Conservation (phyloP, 1,140 invertebrate species). For the Sinonovacula constricta region DNA sequence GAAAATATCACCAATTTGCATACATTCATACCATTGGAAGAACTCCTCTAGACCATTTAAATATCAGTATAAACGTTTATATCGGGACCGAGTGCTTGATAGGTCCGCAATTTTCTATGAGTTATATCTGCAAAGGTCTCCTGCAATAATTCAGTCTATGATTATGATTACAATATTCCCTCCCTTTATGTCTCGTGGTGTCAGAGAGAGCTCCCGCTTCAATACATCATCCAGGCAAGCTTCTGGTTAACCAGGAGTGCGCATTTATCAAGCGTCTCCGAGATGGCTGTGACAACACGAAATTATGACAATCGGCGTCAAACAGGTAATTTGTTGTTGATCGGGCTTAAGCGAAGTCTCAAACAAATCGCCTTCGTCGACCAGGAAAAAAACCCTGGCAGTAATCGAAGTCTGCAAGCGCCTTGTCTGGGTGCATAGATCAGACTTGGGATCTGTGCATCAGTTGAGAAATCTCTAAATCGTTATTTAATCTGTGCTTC, state of each 20-base stretch:
- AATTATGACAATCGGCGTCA: slow-evolving; percentile 50
- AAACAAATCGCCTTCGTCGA: no score
- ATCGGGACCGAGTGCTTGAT: slow-evolving; percentile 17
- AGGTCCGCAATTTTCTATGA: slow-evolving; percentile 41
- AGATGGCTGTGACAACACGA: slow-evolving; percentile 36
- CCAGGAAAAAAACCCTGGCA: no score
- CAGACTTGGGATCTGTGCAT: no score
- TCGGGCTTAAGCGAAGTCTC: no score
- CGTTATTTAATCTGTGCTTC: no score
- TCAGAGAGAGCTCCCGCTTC: slow-evolving; percentile 30
- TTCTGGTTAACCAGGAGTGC: slow-evolving; percentile 28
- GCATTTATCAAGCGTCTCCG: slow-evolving; percentile 53
- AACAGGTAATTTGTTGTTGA: slow-evolving; percentile 55
- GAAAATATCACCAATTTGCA: slow-evolving; percentile 50
- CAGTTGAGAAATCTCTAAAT: no score
- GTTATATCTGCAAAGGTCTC: slow-evolving; percentile 35
- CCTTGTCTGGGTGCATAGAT: no score
- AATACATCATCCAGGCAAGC: slow-evolving; percentile 50
- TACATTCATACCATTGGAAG: slow-evolving; percentile 46
- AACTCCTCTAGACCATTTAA: slow-evolving; percentile 44
- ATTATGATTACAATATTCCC: slow-evolving; percentile 48
- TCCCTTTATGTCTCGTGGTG: slow-evolving; percentile 51
- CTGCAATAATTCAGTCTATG: slow-evolving; percentile 53
- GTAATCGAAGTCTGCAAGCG: no score
- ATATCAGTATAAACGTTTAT: slow-evolving; percentile 40